A percentile compares a stretch with the other conserved stretches of the same genome.
Evolutionary conservation across 1,140 invertebrate species (phyloP).

Genomic region (Anoplolepis gracilipes): DNA sequence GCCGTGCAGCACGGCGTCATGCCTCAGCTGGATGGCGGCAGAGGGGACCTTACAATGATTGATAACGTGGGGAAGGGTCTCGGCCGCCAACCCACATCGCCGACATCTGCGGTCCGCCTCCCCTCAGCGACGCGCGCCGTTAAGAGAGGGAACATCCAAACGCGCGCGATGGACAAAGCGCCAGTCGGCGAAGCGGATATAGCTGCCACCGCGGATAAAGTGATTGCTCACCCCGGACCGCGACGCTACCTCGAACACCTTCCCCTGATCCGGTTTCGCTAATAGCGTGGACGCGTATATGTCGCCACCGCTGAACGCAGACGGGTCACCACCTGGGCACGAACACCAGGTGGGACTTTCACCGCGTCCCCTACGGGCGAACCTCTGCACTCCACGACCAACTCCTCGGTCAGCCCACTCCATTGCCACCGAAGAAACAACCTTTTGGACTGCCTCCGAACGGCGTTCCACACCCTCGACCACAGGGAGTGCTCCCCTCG

Average conservation of each 20-base stretch:
- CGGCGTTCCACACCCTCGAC: neutral
- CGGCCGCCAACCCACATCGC: no score
- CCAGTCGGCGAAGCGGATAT: conserved; percentile 17
- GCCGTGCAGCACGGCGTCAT: neutral
- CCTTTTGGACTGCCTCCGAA: neutral
- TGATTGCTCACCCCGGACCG: neutral
- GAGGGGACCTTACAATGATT: neutral
- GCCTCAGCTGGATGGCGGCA: neutral
- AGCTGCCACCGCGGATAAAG: neutral
- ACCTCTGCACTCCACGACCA: neutral
- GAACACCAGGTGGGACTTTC: no score
- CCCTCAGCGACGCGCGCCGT: no score
- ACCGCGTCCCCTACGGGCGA: neutral
- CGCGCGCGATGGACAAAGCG: neutral
- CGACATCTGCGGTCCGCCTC: no score
- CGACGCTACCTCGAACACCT: conserved; percentile 27
- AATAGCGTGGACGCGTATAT: neutral
- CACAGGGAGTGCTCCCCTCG: neutral
- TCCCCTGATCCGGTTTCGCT: neutral
- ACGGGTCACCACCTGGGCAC: no score
- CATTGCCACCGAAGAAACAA: neutral
- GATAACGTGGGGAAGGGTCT: neutral
- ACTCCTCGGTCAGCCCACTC: neutral
- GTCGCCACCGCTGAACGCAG: neutral
- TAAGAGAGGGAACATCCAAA: no score